These are phyloP conservation scores for Genyomyrus donnyi DNA, from an alignment of 2,113 vertebrate species.

Conservation along the genomic window DNA sequence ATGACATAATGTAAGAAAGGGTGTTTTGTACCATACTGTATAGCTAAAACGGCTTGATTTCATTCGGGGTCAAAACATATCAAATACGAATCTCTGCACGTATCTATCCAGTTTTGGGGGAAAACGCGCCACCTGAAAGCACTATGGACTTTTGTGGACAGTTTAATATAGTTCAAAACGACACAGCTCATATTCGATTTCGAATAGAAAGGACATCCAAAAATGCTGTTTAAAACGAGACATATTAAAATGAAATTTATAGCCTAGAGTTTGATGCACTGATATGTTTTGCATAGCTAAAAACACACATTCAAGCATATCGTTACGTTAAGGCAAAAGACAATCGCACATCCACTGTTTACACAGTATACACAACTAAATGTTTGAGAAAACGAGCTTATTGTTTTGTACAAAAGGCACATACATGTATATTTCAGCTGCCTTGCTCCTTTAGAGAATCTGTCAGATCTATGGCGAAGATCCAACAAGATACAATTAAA, in stretches of 20 bases:
- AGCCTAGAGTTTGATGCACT: slow-evolving; percentile 52
- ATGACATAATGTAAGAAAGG: slow-evolving; percentile 21
- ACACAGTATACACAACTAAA: slow-evolving; percentile 19
- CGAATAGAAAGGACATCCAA: background rate
- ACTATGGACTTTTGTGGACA: slow-evolving; percentile 25
- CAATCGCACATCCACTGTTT: slow-evolving; percentile 35
- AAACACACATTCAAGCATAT: slow-evolving; percentile 37
- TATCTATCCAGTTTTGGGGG: slow-evolving; percentile 11
- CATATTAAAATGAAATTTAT: slow-evolving; percentile 29
- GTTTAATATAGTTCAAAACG: slow-evolving; percentile 13
- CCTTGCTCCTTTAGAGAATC: slow-evolving; percentile 42
- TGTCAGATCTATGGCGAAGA: slow-evolving; percentile 28
- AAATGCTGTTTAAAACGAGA: slow-evolving; percentile 26
- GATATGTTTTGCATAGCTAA: slow-evolving; percentile 38
- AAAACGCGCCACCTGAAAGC: slow-evolving; percentile 12
- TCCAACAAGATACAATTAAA: slow-evolving; percentile 40
- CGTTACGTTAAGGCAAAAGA: slow-evolving; percentile 39
- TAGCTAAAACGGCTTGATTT: slow-evolving; percentile 14
- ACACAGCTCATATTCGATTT: background rate
- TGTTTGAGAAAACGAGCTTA: slow-evolving; percentile 48
- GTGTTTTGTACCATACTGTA: slow-evolving; percentile 23
- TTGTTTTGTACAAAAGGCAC: slow-evolving; percentile 57
- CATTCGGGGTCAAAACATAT: slow-evolving; percentile 7
- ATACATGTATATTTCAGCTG: slow-evolving; percentile 46
- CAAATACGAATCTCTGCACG: slow-evolving; percentile 14